Conservation (phyloP, 2,113 vertebrate genomes). For the Micromys minutus region DNA sequence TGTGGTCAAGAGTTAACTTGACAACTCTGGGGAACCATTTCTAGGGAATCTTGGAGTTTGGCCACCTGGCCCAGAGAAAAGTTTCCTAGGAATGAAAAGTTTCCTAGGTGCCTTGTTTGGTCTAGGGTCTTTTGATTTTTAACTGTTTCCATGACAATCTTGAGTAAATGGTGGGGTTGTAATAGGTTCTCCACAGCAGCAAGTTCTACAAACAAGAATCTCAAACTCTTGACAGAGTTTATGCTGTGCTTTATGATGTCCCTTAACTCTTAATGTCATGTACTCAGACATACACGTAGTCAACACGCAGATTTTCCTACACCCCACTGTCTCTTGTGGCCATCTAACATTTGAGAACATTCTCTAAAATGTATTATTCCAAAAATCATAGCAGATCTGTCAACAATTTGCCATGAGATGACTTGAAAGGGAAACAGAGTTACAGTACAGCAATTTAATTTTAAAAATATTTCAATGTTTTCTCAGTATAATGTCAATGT, state of each 20-base stretch:
- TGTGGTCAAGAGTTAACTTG: not conserved
- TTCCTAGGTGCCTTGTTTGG: not conserved
- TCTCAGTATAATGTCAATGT: not conserved
- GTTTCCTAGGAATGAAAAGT: not conserved
- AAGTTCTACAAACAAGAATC: not conserved
- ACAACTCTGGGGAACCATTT: not conserved
- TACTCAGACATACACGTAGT: not conserved
- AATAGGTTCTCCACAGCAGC: not conserved
- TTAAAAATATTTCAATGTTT: conserved; percentile 12
- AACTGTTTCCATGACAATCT: not conserved
- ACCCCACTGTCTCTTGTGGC: not conserved
- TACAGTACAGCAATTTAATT: not conserved
- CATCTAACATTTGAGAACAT: not conserved
- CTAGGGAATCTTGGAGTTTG: not conserved
- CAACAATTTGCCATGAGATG: not conserved
- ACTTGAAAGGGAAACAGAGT: not conserved
- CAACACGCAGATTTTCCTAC: not conserved
- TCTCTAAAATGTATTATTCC: not conserved
- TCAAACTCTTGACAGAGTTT: not conserved
- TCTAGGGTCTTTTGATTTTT: not conserved
- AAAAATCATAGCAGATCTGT: not conserved
- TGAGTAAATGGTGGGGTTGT: not conserved
- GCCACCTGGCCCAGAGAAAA: not conserved
- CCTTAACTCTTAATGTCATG: not conserved
- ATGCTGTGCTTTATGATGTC: not conserved